These are phyloP conservation scores for Bovichtus variegatus DNA, from an alignment of 2,797 vertebrate species.

Conservation along the genomic window DNA sequence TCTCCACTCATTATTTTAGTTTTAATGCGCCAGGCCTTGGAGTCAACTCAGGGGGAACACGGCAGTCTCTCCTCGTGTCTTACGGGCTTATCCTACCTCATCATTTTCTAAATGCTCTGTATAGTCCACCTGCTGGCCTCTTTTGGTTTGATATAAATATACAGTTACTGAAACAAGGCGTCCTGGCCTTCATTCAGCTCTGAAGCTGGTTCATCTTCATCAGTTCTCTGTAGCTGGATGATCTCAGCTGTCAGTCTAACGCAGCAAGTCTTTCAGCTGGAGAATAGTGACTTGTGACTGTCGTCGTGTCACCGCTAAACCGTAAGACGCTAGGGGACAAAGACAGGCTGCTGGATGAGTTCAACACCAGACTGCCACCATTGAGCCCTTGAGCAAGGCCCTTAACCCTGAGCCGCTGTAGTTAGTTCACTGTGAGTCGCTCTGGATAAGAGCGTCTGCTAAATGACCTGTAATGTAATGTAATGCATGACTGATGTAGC, in stretches of 20 bases:
- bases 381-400: too few species aligned
- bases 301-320: not conserved
- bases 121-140: not conserved
- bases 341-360: not conserved
- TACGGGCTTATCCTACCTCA: not conserved
- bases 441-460: too few species aligned
- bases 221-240: conserved; percentile 15
- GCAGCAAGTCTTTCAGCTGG: conserved; percentile 12
- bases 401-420: too few species aligned
- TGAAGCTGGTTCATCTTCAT: not conserved
- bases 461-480: too few species aligned
- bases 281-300: conserved; percentile 19
- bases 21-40: too few species aligned
- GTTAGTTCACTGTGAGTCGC: too few species aligned
- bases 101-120: not conserved
- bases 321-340: not conserved
- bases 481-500: too few species aligned
- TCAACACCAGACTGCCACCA: too few species aligned
- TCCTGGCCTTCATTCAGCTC: conserved; percentile 10
- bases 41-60: too few species aligned
- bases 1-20: too few species aligned
- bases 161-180: conserved; percentile 18
- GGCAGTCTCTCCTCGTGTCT: not conserved
- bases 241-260: conserved; percentile 19
- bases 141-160: conserved; percentile 8